Conservation (phyloP, 2,888 invertebrate genomes). For the Blera fallax region DNA sequence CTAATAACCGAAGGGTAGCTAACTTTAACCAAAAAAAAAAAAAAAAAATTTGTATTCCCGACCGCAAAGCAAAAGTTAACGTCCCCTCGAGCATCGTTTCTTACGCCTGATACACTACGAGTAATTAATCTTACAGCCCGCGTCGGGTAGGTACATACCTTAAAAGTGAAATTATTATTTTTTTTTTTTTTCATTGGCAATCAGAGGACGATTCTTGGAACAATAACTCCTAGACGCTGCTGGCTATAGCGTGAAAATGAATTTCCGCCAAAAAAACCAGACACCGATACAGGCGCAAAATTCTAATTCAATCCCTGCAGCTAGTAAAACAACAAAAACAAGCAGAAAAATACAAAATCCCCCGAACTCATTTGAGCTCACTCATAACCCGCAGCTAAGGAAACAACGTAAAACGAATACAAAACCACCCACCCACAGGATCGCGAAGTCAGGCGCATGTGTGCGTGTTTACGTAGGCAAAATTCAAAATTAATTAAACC, state of each 20-base stretch:
- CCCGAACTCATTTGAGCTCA: not conserved
- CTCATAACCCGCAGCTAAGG: conserved; percentile 5
- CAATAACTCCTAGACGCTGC: conserved; percentile 11
- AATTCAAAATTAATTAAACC: conserved; percentile 48
- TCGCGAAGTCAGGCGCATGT: not conserved
- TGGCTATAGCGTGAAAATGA: conserved; percentile 15
- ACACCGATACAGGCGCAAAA: not conserved
- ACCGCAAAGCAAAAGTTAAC: not conserved
- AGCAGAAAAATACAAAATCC: not conserved
- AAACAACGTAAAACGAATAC: not conserved
- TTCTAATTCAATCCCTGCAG: conserved; percentile 28
- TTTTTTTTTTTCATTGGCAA: not conserved
- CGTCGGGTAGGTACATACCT: not conserved
- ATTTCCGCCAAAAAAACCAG: conserved; percentile 12
- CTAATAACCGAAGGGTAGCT: not conserved
- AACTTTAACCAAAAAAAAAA: not conserved
- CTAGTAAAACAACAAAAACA: not conserved
- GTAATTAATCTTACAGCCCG: not conserved
- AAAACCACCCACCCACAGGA: not conserved
- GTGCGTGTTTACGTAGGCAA: conserved; percentile 6
- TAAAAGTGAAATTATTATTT: not conserved
- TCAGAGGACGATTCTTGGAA: not conserved
- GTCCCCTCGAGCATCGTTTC: not conserved
- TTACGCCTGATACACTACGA: not conserved
- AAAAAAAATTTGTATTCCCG: not conserved